A percentile compares a stretch with the other conserved stretches of the same genome.
Evolutionary conservation across 2,113 vertebrate genomes (phyloP).

Genomic region (Prionailurus viverrinus): DNA sequence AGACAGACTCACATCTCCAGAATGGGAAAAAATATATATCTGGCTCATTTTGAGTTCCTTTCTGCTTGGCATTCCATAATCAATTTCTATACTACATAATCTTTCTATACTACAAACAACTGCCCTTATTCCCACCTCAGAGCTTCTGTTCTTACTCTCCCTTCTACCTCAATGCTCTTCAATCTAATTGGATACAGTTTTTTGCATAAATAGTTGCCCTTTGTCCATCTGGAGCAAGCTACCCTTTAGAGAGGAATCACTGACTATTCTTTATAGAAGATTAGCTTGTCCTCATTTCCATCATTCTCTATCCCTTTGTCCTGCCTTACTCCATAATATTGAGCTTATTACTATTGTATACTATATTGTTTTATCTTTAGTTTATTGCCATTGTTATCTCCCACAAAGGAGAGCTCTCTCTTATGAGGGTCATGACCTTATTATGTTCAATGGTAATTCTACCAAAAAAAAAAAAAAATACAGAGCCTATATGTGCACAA

Average conservation of each 20-base stretch:
- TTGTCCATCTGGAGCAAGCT: background rate
- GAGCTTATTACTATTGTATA: background rate
- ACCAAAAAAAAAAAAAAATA: background rate
- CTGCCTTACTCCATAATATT: background rate
- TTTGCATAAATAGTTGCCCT: background rate
- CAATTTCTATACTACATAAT: no score
- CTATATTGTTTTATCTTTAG: background rate
- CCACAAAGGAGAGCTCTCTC: background rate
- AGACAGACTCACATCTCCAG: background rate
- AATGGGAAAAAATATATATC: background rate
- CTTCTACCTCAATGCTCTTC: background rate
- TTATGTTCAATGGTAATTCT: background rate
- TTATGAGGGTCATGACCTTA: background rate
- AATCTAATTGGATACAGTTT: background rate
- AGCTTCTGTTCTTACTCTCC: background rate
- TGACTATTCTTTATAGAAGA: background rate
- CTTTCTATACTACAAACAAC: background rate
- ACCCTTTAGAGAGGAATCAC: background rate
- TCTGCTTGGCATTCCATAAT: background rate
- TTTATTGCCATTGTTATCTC: background rate
- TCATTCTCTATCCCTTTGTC: background rate
- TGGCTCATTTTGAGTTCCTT: background rate
- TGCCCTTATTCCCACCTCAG: background rate
- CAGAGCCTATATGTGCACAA: background rate
- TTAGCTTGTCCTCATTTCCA: background rate